Base-by-base conservation (phyloP, 2,113 vertebrate species). In the Onychorhynchus coronatus region DNA sequence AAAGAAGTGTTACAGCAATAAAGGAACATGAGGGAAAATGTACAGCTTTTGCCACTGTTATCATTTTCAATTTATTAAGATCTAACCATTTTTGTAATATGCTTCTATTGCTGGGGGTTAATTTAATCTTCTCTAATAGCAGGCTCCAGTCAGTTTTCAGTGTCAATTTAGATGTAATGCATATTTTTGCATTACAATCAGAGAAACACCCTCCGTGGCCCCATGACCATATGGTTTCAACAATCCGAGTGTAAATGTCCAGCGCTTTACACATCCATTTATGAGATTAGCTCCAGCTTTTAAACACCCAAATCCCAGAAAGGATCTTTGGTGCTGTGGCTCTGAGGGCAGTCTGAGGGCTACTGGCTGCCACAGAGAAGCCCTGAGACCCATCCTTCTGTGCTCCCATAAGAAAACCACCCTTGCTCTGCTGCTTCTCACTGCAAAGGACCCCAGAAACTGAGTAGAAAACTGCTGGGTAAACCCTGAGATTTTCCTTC, bases 1-100 rank as follows among this genome's bases (percentile, higher is more conserved):
- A 96, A 96, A 95, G 85, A 96, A 91, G 96, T 91, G 93, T 95
- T 94, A 93, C 87, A 82, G 95, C 96, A 96, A 96, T 97, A 97
- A 97, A 97, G 93, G 95, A 97, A 78, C 94, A 97, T 42, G 94
- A 96, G 91, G 94, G 94, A 67, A 84, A 97, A 93, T 65, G 91
- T 87, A 93, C 87, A 91, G 96, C 85, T 97, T 96, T 92, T 93
- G 94, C 93, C 22, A 52, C 90, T 84, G 96, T 96, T 97, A 97
- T 97, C 88, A 87, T 96, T 97, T 97, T 88, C 91, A 91, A 97
- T 97, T 97, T 97, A 97, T 97, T 97, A 97, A 96, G 91, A 96
- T 97, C 95, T 97, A 96, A 90, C 94, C 70, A 74, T 96, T 96
- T 97, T 96, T 95, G 93, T 96, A 96, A 96, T 96, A 94, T 87